A percentile compares a stretch with the other conserved stretches of the same genome.
These are phyloP conservation scores for Eospalax fontanierii DNA, from an alignment of 2,797 vertebrate species.

Conservation along the genomic window DNA sequence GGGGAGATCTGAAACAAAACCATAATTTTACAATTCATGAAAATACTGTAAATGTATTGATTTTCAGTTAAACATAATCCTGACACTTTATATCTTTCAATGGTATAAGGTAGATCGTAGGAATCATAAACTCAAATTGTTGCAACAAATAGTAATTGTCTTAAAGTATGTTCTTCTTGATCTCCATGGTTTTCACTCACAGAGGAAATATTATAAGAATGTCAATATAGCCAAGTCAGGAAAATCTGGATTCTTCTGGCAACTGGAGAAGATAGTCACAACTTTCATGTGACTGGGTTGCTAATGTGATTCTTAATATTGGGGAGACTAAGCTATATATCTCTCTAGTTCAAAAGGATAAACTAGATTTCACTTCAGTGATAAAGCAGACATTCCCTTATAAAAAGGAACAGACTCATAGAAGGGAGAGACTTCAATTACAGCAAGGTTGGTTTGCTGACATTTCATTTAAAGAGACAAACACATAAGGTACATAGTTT, in stretches of 20 bases:
- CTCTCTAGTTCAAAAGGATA: neutral
- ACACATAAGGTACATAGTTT: neutral
- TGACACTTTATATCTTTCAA: neutral
- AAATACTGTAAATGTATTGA: neutral
- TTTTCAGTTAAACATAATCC: slow-evolving; percentile 30
- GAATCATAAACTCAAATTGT: neutral
- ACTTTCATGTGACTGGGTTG: neutral
- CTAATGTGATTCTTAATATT: neutral
- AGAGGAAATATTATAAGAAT: neutral
- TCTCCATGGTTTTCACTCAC: neutral
- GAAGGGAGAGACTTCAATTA: neutral
- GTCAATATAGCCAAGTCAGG: neutral
- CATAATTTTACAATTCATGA: neutral
- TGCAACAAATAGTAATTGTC: slow-evolving; percentile 5
- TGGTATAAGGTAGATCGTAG: neutral
- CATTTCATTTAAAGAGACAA: neutral
- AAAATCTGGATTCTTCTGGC: neutral
- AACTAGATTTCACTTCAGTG: neutral
- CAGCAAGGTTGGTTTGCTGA: neutral
- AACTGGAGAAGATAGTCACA: neutral
- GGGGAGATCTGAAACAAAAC: neutral
- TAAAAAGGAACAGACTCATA: neutral
- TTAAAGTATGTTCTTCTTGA: slow-evolving; percentile 10
- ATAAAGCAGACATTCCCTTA: neutral
- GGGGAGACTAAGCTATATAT: neutral